These are phyloP conservation scores for Lepisosteus oculatus DNA, from an alignment of 2,113 vertebrate species.

Conservation along the genomic window DNA sequence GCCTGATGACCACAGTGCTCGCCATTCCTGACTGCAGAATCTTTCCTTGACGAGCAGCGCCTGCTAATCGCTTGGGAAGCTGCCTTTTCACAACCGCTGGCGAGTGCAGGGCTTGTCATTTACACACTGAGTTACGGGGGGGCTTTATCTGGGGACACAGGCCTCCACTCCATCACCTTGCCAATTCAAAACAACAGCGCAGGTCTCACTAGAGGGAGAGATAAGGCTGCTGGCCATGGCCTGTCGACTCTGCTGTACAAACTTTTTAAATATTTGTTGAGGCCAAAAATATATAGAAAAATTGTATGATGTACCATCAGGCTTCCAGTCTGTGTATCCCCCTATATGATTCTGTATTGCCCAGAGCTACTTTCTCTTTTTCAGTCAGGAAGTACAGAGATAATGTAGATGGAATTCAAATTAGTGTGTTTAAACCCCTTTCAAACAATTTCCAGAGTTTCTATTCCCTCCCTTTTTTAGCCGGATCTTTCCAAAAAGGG, in stretches of 20 bases:
- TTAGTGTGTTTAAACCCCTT: too few species aligned
- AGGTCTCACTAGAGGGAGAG: conserved; percentile 38
- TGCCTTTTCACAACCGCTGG: conserved; percentile 38
- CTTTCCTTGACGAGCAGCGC: conserved; percentile 29
- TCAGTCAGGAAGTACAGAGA: too few species aligned
- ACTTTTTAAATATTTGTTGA: background rate
- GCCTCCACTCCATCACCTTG: conserved; percentile 52
- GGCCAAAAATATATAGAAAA: too few species aligned
- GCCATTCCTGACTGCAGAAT: too few species aligned
- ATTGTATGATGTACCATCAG: too few species aligned
- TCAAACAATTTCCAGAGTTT: too few species aligned
- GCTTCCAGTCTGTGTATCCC: too few species aligned
- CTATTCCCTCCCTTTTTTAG: too few species aligned
- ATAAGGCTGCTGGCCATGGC: conserved; percentile 55
- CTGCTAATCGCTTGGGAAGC: conserved; percentile 49
- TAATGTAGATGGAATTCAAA: too few species aligned
- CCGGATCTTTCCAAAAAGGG: too few species aligned
- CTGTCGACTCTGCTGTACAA: conserved; percentile 27
- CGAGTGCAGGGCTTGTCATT: conserved; percentile 37
- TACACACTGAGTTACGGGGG: conserved; percentile 32
- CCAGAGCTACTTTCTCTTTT: too few species aligned
- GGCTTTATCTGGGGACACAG: conserved; percentile 63
- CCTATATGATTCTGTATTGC: too few species aligned
- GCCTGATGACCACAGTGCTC: background rate
- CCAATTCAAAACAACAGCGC: conserved; percentile 46